Conservation (phyloP, 2,888 invertebrate species). For the Xylocampa areola region DNA sequence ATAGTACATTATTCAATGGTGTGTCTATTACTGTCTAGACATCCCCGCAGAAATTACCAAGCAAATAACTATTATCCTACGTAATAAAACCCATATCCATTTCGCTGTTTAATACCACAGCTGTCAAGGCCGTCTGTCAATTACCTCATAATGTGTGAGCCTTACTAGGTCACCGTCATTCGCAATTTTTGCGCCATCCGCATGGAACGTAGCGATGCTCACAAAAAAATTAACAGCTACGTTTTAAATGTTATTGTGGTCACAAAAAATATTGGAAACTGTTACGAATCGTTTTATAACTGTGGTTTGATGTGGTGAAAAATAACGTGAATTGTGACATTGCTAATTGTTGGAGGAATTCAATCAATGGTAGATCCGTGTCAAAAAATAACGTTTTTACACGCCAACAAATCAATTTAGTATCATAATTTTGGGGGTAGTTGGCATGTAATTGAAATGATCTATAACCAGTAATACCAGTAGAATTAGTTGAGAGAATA, state of each 20-base stretch:
- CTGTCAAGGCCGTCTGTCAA: slow-evolving; percentile 38
- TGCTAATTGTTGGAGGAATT: background rate
- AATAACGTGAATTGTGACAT: slow-evolving; percentile 35
- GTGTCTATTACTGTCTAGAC: too few species aligned
- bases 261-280: slow-evolving; percentile 47
- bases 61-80: slow-evolving; percentile 11
- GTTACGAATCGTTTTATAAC: slow-evolving; percentile 34
- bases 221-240: slow-evolving; percentile 28
- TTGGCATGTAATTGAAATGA: too few species aligned
- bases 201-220: slow-evolving; percentile 3
- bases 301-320: slow-evolving; percentile 33
- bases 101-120: slow-evolving; percentile 25
- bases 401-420: too few species aligned
- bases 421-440: too few species aligned
- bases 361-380: background rate
- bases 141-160: slow-evolving; percentile 39
- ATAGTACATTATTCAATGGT: too few species aligned
- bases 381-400: background rate
- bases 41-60: background rate
- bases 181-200: slow-evolving; percentile 38
- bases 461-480: too few species aligned
- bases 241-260: slow-evolving; percentile 24
- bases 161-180: slow-evolving; percentile 32
- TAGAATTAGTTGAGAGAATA: too few species aligned
- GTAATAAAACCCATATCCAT: slow-evolving; percentile 31